Evolutionary conservation across 2,113 vertebrate species (phyloP).

Genomic region (Pseudopodoces humilis): DNA sequence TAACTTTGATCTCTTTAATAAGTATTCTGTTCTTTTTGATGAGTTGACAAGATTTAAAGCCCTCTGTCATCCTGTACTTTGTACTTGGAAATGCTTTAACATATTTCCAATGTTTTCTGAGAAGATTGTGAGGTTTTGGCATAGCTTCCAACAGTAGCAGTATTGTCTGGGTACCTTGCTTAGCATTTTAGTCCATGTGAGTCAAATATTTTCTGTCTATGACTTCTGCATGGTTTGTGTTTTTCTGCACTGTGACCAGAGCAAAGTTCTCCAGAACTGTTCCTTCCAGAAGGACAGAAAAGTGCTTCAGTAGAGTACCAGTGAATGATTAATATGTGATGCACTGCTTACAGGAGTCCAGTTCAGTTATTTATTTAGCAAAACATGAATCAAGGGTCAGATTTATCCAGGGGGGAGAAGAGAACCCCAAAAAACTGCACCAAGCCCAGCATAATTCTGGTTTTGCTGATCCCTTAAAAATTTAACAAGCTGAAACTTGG

Average conservation of each 20-base stretch:
- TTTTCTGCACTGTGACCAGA: neutral
- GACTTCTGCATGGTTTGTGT: neutral
- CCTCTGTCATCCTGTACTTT: neutral
- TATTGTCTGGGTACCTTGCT: neutral
- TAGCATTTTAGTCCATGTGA: neutral
- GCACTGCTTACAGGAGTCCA: neutral
- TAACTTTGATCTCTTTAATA: neutral
- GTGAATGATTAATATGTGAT: neutral
- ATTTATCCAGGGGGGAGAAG: neutral
- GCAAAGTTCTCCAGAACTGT: neutral
- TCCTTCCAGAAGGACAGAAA: neutral
- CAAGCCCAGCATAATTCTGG: neutral
- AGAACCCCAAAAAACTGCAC: neutral
- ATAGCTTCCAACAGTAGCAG: neutral
- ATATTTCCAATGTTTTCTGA: neutral
- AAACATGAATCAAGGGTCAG: neutral
- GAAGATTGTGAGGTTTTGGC: neutral
- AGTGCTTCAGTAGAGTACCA: neutral
- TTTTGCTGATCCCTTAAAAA: neutral
- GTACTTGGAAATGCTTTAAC: neutral
- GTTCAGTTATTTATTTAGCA: neutral
- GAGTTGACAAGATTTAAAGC: neutral
- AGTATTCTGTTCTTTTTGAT: neutral
- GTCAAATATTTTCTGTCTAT: neutral
- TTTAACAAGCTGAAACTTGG: neutral